Base-by-base conservation (phyloP, 2,797 vertebrate genomes). In the Myotis findleyi region DNA sequence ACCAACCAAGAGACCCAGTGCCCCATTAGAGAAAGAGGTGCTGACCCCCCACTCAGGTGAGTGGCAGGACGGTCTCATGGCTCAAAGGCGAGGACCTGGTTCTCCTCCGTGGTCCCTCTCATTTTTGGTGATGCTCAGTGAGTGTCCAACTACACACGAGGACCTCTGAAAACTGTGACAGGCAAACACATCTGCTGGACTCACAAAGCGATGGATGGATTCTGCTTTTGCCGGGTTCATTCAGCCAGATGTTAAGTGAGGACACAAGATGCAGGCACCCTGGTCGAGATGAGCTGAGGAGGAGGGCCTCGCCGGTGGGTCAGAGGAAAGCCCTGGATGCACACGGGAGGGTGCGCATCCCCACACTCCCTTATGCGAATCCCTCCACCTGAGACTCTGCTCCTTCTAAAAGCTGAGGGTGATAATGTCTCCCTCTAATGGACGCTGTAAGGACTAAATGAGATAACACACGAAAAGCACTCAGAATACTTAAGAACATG, bases 191-290 rank as follows among this genome's bases (percentile, higher is more conserved):
- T 75, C 47, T 89, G 55, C 49, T 59, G 10, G 47, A 57, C 66
- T 44, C 47, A 44, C 23, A 30, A 25, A 66, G 82, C 25, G 27
- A 25, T 16, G 33, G 30, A 30, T 0, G 44, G 36, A 33, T 13
- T 49, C 68, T 82, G 55, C 47, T 57, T 93, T 14, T 10, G 17
- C 75, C n/a, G 1, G 16, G 53, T n/a, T 88, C 30, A 25, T 41
- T 47, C 80, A 86, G 83, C 33, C 77, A 75, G 57, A 36, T n/a
- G 33, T 27, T 80, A 23, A 90, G 59, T 38, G 47, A 72, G 53
- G 36, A 83, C 27, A 27, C 44, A 79, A 59, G 79, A 62, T 38
- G 11, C 41, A 25, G 33, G 21, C 6, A 1, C 4, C 23, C 36
- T n/a, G 75, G 57, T 36, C 27, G 55, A 25, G 20, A 64, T 9